Percentiles rank a stretch among this genome's conserved stretches.
phyloP scores from a whole-genome alignment of 2,888 invertebrate species.

The Scaptomyza polygonia region DNA sequence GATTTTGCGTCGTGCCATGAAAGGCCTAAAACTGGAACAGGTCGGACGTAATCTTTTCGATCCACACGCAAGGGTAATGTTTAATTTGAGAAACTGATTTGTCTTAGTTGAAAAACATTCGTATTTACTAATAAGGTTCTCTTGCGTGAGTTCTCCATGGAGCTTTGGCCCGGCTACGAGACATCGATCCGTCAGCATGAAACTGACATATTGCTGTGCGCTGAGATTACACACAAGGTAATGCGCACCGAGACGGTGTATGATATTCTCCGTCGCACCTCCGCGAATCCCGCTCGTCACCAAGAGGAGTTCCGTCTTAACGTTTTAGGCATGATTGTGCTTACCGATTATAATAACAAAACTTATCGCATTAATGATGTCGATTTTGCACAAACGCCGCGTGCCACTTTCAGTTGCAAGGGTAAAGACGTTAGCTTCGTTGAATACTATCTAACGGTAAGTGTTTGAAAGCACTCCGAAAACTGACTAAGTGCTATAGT shows the following conservation, averaged over 20 bases:
- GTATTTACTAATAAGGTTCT: conserved; percentile 84
- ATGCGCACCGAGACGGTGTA: conserved; percentile 91
- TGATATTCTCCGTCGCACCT: conserved; percentile 87
- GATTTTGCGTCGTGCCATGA: conserved; percentile 87
- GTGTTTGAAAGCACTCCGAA: conserved; percentile 18
- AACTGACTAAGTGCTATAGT: background rate
- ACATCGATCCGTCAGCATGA: conserved; percentile 95
- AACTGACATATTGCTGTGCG: conserved; percentile 89
- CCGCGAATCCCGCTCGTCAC: conserved; percentile 85
- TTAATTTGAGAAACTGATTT: background rate
- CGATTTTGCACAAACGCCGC: conserved; percentile 87
- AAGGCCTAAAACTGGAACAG: conserved; percentile 87
- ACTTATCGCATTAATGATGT: conserved; percentile 89
- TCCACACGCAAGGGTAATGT: conserved; percentile 87
- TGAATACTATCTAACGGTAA: conserved; percentile 88
- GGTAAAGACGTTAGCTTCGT: conserved; percentile 87
- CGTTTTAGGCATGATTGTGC: conserved; percentile 86
- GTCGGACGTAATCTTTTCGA: conserved; percentile 91
- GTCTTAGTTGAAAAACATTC: background rate
- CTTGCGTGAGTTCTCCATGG: conserved; percentile 87
- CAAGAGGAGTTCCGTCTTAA: conserved; percentile 86
- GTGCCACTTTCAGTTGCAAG: conserved; percentile 87
- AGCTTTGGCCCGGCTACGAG: conserved; percentile 93
- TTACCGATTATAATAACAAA: conserved; percentile 91
- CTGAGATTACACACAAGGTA: conserved; percentile 93